These are phyloP conservation scores for Opisthocomus hoazin DNA, from an alignment of 2,113 vertebrate species.

Conservation along the genomic window DNA sequence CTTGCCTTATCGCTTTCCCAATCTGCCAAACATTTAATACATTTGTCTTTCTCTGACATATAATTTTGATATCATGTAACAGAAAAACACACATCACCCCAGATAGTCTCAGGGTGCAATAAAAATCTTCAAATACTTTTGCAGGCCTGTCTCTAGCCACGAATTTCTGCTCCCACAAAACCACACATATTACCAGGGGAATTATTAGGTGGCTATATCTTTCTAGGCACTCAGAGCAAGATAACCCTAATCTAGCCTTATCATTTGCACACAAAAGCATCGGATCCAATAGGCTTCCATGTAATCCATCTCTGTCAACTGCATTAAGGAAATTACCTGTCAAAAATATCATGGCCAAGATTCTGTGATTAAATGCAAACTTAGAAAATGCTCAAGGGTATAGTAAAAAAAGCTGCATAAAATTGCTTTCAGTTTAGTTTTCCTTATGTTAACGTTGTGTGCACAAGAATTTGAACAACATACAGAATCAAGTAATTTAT, in stretches of 20 bases:
- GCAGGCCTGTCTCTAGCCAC: slow-evolving; percentile 33
- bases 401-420: slow-evolving; percentile 58
- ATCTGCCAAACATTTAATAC: background rate
- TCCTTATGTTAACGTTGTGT: slow-evolving; percentile 59
- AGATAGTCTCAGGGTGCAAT: slow-evolving; percentile 54
- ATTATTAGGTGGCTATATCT: slow-evolving; percentile 78
- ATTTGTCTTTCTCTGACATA: slow-evolving; percentile 39
- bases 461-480: slow-evolving; percentile 63
- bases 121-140: slow-evolving; percentile 38
- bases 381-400: slow-evolving; percentile 76
- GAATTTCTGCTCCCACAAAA: slow-evolving; percentile 56
- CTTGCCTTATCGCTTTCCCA: background rate
- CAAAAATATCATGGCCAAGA: slow-evolving; percentile 82
- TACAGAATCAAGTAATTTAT: slow-evolving; percentile 50
- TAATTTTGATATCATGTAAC: slow-evolving; percentile 11
- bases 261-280: slow-evolving; percentile 77
- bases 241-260: slow-evolving; percentile 81
- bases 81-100: background rate
- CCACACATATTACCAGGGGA: slow-evolving; percentile 68
- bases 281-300: slow-evolving; percentile 70
- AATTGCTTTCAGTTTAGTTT: slow-evolving; percentile 71
- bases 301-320: slow-evolving; percentile 88
- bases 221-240: slow-evolving; percentile 70
- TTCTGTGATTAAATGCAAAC: slow-evolving; percentile 85
- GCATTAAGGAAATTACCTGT: slow-evolving; percentile 90